Percentiles rank a stretch among this genome's conserved stretches.
phyloP scores from a whole-genome alignment of 2,888 invertebrate genomes.

The Calliphora vomitoria region DNA sequence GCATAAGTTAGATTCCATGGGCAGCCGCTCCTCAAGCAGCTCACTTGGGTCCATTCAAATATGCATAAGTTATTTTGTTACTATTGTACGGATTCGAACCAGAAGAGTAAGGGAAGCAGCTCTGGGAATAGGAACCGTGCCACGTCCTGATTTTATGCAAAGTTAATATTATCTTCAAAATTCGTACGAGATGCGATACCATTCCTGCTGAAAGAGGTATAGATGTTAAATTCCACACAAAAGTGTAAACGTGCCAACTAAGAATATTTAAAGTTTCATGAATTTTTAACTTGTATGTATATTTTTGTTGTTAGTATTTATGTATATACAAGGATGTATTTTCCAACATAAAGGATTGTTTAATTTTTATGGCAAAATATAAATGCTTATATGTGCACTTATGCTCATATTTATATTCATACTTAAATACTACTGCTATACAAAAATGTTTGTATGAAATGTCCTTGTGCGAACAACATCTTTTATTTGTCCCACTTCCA shows the following conservation, averaged over 20 bases:
- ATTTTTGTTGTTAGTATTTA: slow-evolving; percentile 16
- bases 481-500: neutral
- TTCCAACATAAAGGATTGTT: slow-evolving; percentile 26
- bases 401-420: neutral
- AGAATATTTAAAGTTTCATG: slow-evolving; percentile 33
- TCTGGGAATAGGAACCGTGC: too few species aligned
- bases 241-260: slow-evolving; percentile 33
- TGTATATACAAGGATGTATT: slow-evolving; percentile 27
- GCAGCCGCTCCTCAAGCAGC: too few species aligned
- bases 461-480: slow-evolving; percentile 47
- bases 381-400: neutral
- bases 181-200: too few species aligned
- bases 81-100: too few species aligned
- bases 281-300: slow-evolving; percentile 13
- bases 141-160: too few species aligned
- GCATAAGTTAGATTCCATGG: too few species aligned
- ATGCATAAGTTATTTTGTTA: too few species aligned
- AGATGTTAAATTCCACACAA: neutral
- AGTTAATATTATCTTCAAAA: too few species aligned
- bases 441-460: slow-evolving; percentile 19
- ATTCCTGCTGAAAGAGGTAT: neutral
- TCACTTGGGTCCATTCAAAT: too few species aligned
- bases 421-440: neutral
- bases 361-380: slow-evolving; percentile 31
- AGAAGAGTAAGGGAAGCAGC: too few species aligned